Base-by-base conservation (phyloP, 2,797 vertebrate genomes). In the Buphagus erythrorhynchus region DNA sequence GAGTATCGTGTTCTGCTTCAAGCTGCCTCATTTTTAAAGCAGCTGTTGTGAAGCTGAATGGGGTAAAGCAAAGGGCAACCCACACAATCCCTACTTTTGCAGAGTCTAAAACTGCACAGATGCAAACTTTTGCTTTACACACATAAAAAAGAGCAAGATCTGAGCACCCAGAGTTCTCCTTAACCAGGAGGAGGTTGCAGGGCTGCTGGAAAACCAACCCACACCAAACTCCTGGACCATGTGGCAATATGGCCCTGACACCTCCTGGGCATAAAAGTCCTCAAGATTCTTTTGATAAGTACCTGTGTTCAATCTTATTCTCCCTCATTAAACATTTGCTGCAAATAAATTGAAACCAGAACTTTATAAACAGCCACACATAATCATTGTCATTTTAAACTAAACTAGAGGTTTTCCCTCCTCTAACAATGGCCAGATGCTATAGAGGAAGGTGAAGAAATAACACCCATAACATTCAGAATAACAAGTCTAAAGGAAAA, bases 331-430 rank as follows among this genome's bases (percentile, higher is more conserved):
- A 84, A 79, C 66, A 88, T 59, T 51, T 59, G 57, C 57, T 72
- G 45, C 69, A 88, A 93, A 89, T 54, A 93, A 94, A 92, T 18
- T 78, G 63, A 91, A 96, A 94, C 7, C 76, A 95, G 59, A 94
- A 81, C 25, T 52, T 76, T 51, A 67, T 49, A 52, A 96, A 76
- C 10, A 86, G 59, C 43, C 66, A 75, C 63, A 73, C 20, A 33
- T 31, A 65, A 40, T 72, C 92, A 86, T 8, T 52, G 40, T 52
- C 6, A 90, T 86, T 84, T 86, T 59, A 86, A 93, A 80, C 42
- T 29, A 24, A 80, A 75, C 49, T 54, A 81, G 33, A 85, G 25
- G 28, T 12, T 81, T 74, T 43, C n/a, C 6, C 9, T 17, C 16
- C n/a, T 62, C 61, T 62, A 67, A 91, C 35, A 72, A 58, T 26